Conservation (phyloP, 2,797 vertebrate genomes). For the Staurois parvus region DNA sequence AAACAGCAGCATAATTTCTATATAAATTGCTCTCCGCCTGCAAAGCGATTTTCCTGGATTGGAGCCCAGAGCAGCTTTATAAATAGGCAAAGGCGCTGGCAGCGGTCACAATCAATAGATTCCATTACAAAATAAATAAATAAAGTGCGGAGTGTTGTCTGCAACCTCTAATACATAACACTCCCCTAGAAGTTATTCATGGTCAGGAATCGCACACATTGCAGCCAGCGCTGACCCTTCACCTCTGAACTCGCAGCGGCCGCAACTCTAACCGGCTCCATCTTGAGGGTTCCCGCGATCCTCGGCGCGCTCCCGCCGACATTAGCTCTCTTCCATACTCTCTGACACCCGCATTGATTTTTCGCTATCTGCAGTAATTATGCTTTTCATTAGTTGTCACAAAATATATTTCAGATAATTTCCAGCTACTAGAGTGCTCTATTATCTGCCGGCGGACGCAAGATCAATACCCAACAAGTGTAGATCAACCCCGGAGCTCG, state of each 20-base stretch:
- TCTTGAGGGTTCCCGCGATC: not conserved
- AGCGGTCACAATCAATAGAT: too few relatives aligned
- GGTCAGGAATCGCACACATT: too few relatives aligned
- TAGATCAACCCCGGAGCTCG: slow-evolving; percentile 22
- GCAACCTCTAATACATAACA: too few relatives aligned
- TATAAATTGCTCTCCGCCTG: too few relatives aligned
- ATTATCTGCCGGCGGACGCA: slow-evolving; percentile 37
- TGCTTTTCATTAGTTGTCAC: slow-evolving; percentile 60
- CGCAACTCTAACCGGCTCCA: not conserved
- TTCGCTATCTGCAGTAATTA: slow-evolving; percentile 45
- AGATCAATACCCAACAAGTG: slow-evolving; percentile 47
- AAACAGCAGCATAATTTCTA: too few relatives aligned
- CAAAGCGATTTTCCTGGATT: too few relatives aligned
- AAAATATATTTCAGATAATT: slow-evolving; percentile 57
- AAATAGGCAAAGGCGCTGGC: too few relatives aligned
- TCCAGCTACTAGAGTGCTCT: slow-evolving; percentile 44
- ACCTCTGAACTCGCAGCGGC: not conserved
- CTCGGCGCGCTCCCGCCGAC: not conserved
- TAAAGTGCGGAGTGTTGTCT: too few relatives aligned
- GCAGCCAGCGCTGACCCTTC: too few relatives aligned
- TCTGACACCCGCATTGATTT: slow-evolving; percentile 54
- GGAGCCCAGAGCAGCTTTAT: too few relatives aligned
- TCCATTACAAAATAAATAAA: too few relatives aligned
- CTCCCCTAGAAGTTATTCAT: too few relatives aligned
- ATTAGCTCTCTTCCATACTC: slow-evolving; percentile 39